Evolutionary conservation across 1,140 invertebrate genomes (phyloP), one percentile per base, ranked within the genome.

Genomic region (Musca domestica): DNA sequence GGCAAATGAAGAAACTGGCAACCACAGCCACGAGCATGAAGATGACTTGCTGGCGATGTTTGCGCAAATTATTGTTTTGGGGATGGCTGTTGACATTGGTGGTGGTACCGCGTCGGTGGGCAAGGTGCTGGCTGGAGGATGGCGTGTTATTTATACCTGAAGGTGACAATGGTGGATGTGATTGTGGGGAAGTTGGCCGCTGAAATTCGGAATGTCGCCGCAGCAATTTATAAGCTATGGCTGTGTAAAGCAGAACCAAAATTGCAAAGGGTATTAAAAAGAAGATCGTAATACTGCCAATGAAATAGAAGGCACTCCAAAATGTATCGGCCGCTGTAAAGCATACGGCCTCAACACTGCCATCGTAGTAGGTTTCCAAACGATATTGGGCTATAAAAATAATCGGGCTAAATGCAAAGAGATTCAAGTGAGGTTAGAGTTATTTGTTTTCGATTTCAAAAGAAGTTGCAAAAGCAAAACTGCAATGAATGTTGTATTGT

Each of bases 21-120:
- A 96, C 92, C 0, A 96, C 93, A 0, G 92, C 91, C 1, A 89
- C 91, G 4, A 96, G 81, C 92, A 95, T 95, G 23, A 92, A 75
- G 2, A 95, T 91, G 3, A 89, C 88, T 82, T 90, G 88, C 73
- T 89, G 89, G 47, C 88, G 84, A 71, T 89, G 88, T 61, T 85
- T 86, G 9, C 65, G 67, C 34, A 71, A 65, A 19, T 73, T 73
- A 30, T 73, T 80, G 67, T 78, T 76, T 61, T 79, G 77, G 68
- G 77, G 77, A 56, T 79, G 77, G 23, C 75, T 74, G 66, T 67
- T 76, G 61, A 77, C 73, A 41, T 76, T 41, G 34, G 34, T 41
- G 4, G 34, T 41, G 34, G 34, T 41, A 5, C 6, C 34, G 12
- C 34, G 34, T 12, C 34, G 5, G 34, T 41, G 34, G 27, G n/a